A percentile compares a stretch with the other conserved stretches of the same genome.
phyloP scores from a whole-genome alignment of 2,113 vertebrate species.

The Mandrillus leucophaeus region DNA sequence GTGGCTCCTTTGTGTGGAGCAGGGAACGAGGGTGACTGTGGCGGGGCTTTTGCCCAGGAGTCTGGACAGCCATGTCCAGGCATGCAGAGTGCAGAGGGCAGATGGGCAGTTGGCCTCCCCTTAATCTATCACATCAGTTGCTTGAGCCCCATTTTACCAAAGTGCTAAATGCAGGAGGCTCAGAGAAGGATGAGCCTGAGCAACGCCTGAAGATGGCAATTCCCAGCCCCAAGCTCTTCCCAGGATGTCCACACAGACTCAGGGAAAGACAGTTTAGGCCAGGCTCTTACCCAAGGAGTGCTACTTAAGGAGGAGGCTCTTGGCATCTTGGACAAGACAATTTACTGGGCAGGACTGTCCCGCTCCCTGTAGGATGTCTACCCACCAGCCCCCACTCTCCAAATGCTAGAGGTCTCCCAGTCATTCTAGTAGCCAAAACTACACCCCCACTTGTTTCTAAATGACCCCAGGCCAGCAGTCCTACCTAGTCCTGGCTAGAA shows the following conservation, averaged over 20 bases:
- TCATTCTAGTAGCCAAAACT: background rate
- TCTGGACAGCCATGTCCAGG: background rate
- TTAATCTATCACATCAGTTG: background rate
- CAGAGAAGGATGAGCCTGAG: background rate
- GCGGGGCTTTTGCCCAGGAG: conserved; percentile 29
- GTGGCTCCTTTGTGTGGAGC: background rate
- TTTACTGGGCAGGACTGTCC: background rate
- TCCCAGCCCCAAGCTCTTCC: background rate
- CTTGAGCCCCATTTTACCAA: background rate
- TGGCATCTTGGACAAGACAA: background rate
- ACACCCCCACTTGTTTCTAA: background rate
- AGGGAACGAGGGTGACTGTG: background rate
- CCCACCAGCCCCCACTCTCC: background rate
- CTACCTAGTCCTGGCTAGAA: background rate
- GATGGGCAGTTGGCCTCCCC: accelerated
- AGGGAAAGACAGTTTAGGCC: background rate
- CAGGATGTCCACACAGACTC: background rate
- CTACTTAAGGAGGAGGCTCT: background rate
- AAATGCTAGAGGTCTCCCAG: background rate
- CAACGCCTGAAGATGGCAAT: background rate
- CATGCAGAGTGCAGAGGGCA: background rate
- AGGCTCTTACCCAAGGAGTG: no score
- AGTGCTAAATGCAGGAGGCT: background rate
- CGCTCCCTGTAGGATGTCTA: background rate
- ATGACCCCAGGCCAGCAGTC: background rate